phyloP scores from a whole-genome alignment of 2,797 vertebrate genomes.

The Lepidocolaptes lacrymiger region DNA sequence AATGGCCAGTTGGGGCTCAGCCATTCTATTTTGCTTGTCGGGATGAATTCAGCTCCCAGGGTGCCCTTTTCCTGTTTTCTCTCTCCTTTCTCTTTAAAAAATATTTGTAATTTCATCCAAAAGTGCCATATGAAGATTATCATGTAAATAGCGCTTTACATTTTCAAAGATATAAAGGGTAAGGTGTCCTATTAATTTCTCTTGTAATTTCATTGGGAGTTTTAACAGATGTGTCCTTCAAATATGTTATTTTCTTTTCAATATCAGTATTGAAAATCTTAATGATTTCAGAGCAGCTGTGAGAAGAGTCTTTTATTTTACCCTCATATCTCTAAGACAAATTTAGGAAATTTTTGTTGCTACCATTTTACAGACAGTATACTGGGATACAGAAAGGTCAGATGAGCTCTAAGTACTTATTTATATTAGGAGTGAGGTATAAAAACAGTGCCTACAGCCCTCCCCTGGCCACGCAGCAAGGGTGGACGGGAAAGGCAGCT shows the following conservation, averaged over 20 bases:
- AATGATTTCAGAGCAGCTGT: neutral
- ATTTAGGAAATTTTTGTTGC: neutral
- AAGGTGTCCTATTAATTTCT: neutral
- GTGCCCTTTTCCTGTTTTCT: neutral
- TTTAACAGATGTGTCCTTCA: neutral
- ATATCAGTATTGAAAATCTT: neutral
- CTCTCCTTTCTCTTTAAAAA: neutral
- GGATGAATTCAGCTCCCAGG: neutral
- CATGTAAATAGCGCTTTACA: neutral
- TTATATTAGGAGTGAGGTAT: neutral
- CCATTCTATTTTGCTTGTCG: neutral
- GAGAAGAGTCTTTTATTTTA: neutral
- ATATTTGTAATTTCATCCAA: neutral
- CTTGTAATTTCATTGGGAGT: neutral
- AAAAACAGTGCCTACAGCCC: neutral
- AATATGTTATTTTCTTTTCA: neutral
- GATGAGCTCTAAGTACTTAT: neutral
- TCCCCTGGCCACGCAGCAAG: rapidly evolving
- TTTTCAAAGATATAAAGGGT: neutral
- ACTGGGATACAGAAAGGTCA: neutral
- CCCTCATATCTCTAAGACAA: neutral
- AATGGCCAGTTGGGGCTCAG: neutral
- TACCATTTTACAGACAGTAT: neutral
- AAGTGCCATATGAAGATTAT: neutral
- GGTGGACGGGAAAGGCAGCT: neutral